phyloP scores from a whole-genome alignment of 2,797 vertebrate genomes.

The Coluber constrictor region DNA sequence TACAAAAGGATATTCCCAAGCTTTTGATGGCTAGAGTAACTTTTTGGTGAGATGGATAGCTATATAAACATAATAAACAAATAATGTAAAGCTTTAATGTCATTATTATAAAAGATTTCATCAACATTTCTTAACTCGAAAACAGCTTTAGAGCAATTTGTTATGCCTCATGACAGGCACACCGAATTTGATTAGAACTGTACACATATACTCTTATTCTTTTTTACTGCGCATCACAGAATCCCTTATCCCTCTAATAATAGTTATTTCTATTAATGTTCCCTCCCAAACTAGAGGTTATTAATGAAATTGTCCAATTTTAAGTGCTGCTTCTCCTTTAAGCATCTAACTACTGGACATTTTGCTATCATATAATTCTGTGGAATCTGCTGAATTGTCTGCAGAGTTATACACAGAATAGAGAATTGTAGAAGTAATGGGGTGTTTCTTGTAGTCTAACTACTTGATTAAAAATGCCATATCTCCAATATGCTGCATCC shows the following conservation, averaged over 20 bases:
- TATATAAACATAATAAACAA: background rate
- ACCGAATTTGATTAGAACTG: background rate
- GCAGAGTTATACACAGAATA: background rate
- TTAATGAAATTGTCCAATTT: background rate
- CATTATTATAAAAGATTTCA: background rate
- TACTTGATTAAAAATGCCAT: background rate
- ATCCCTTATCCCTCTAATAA: background rate
- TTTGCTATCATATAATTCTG: background rate
- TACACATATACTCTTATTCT: background rate
- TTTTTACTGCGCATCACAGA: background rate
- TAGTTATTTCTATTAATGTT: background rate
- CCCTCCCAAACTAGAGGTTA: background rate
- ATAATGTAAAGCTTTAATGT: background rate
- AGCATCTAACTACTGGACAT: background rate
- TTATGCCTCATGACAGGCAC: background rate
- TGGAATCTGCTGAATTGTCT: background rate
- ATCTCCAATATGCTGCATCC: background rate
- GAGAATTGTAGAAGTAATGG: background rate
- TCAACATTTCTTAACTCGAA: background rate
- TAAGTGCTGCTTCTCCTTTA: background rate
- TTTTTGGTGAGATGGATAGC: background rate
- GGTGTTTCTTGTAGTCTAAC: background rate
- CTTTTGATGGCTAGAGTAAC: background rate
- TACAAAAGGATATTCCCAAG: background rate
- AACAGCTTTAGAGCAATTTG: background rate